Conservation (phyloP, 2,113 vertebrate genomes). For the Pterocles burchelli region DNA sequence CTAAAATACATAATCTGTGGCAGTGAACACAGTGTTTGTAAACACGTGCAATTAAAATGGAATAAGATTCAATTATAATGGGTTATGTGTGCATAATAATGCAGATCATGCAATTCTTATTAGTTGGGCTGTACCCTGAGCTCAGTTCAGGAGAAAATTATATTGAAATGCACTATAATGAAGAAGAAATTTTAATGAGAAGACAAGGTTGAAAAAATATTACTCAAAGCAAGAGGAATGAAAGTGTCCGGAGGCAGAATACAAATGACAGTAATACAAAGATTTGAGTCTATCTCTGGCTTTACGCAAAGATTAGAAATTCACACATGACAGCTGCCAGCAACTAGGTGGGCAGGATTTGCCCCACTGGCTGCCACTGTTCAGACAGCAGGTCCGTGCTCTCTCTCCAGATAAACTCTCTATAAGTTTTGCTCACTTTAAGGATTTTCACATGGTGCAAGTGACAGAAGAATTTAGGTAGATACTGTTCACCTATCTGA, state of each 20-base stretch:
- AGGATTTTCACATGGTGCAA: background rate
- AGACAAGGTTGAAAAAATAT: slow-evolving; percentile 60
- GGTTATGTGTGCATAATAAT: slow-evolving; percentile 53
- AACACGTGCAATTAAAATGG: slow-evolving; percentile 63
- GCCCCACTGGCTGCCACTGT: background rate
- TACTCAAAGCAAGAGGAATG: slow-evolving; percentile 53
- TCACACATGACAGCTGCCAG: background rate
- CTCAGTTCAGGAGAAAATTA: slow-evolving; percentile 10
- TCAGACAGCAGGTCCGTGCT: background rate
- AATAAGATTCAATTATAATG: slow-evolving; percentile 63
- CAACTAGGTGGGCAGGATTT: background rate
- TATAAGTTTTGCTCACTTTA: background rate
- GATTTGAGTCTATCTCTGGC: background rate
- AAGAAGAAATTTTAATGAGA: slow-evolving; percentile 65
- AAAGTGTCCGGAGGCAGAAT: slow-evolving; percentile 40
- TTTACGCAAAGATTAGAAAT: background rate
- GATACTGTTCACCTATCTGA: background rate
- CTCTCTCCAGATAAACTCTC: background rate
- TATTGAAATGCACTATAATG: slow-evolving; percentile 49
- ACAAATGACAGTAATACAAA: slow-evolving; percentile 32
- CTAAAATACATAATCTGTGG: slow-evolving; percentile 49
- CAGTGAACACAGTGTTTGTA: slow-evolving; percentile 43
- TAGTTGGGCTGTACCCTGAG: slow-evolving; percentile 45
- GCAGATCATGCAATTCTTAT: slow-evolving; percentile 51
- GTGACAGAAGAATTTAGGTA: background rate